These are phyloP conservation scores for Antedon mediterranea DNA, from an alignment of 53 echinoderm and acorn worm genomes.

Conservation along the genomic window DNA sequence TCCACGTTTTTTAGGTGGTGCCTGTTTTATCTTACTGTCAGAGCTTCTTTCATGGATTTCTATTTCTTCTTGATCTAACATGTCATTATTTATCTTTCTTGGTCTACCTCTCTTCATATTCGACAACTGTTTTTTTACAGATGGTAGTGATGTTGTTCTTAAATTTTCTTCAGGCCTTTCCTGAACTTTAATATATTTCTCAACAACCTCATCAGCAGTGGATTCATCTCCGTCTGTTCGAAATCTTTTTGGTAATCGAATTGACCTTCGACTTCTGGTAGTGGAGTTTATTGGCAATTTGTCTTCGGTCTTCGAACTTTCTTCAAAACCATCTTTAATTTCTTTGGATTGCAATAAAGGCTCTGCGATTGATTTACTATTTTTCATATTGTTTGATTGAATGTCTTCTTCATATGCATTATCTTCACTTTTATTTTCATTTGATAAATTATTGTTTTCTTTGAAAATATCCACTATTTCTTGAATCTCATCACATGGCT, in stretches of 20 bases:
- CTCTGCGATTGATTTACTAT: not conserved
- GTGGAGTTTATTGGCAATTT: not conserved
- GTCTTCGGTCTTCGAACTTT: not conserved
- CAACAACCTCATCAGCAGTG: not conserved
- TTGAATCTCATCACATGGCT: not conserved
- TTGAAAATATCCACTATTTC: not conserved
- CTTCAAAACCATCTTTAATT: too few relatives aligned
- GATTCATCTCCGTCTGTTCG: not conserved
- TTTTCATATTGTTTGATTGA: not conserved
- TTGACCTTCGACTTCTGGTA: not conserved
- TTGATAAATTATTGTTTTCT: not conserved
- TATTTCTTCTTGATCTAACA: too few relatives aligned
- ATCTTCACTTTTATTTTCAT: not conserved
- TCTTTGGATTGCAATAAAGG: not conserved
- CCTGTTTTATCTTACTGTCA: too few relatives aligned
- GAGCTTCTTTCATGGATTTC: too few relatives aligned
- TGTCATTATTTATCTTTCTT: not conserved
- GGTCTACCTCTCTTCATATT: not conserved
- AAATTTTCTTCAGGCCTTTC: not conserved
- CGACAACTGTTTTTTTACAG: too few relatives aligned
- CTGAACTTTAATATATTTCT: not conserved
- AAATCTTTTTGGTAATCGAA: not conserved
- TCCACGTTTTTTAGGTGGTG: not conserved
- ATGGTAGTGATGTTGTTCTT: not conserved
- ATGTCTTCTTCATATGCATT: not conserved